A percentile compares a stretch with the other conserved stretches of the same genome.
phyloP scores from a whole-genome alignment of 2,797 vertebrate genomes.

The Loriculus beryllinus region DNA sequence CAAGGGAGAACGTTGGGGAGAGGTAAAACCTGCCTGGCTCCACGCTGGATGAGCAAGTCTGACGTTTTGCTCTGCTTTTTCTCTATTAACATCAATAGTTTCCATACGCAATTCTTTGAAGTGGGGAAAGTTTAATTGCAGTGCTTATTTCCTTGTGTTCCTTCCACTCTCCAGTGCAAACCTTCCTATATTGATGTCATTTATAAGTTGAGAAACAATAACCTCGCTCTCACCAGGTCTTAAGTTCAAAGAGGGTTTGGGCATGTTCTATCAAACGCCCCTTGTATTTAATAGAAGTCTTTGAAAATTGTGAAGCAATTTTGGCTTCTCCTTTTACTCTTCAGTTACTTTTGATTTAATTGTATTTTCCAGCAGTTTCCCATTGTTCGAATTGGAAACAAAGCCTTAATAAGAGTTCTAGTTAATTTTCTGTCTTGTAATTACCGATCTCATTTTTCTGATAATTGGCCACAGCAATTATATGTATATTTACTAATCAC shows the following conservation, averaged over 20 bases:
- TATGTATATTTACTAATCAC: slow-evolving; percentile 99
- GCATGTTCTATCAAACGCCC: neutral
- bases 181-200: slow-evolving; percentile 37
- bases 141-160: slow-evolving; percentile 31
- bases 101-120: slow-evolving; percentile 4
- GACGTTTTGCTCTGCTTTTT: neutral
- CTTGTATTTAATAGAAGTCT: slow-evolving; percentile 22
- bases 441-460: slow-evolving; percentile 96
- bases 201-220: slow-evolving; percentile 47
- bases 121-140: slow-evolving; percentile 49
- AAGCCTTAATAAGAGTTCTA: slow-evolving; percentile 91
- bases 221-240: neutral
- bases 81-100: neutral
- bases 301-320: slow-evolving; percentile 31
- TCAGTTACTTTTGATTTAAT: slow-evolving; percentile 75
- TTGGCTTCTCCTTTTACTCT: slow-evolving; percentile 58
- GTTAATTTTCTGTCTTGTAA: slow-evolving; percentile 94
- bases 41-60: rapidly evolving
- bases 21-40: neutral
- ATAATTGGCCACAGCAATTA: slow-evolving; percentile 99
- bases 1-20: neutral
- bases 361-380: slow-evolving; percentile 78
- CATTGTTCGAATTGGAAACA: slow-evolving; percentile 81
- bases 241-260: slow-evolving; percentile 47
- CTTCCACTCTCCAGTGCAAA: slow-evolving; percentile 37